Evolutionary conservation across 2,113 vertebrate genomes (phyloP).

Genomic region (Himantopus leucocephalus): DNA sequence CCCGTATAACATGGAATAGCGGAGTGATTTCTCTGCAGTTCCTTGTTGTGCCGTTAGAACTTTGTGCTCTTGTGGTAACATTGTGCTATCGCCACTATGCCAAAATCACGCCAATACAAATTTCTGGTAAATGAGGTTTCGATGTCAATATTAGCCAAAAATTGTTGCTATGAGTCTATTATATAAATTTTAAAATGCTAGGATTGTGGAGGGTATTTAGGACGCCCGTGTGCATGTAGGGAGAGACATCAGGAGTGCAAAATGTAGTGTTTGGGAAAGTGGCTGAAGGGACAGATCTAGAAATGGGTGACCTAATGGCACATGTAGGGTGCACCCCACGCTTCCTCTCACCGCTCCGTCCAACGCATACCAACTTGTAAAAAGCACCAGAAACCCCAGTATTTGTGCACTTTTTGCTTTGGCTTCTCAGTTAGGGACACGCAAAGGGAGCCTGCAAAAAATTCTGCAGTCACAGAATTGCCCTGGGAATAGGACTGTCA

Average conservation of each 20-base stretch:
- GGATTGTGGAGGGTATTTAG: neutral
- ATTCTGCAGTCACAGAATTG: neutral
- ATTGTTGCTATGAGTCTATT: fast-evolving
- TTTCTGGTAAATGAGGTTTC: neutral
- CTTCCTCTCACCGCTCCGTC: neutral
- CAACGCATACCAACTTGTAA: neutral
- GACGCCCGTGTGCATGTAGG: fast-evolving
- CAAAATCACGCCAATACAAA: neutral
- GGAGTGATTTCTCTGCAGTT: neutral
- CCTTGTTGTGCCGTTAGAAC: neutral
- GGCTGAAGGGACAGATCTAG: neutral
- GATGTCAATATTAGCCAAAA: neutral
- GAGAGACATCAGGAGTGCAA: neutral
- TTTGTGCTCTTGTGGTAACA: neutral
- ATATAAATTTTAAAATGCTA: neutral
- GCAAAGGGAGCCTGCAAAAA: neutral
- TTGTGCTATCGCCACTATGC: neutral
- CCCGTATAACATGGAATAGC: neutral
- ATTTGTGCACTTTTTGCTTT: neutral
- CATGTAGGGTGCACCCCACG: fast-evolving
- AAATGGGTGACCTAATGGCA: fast-evolving
- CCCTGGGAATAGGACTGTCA: neutral
- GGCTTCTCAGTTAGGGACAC: neutral
- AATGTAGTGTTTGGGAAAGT: neutral
- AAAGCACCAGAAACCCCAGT: neutral